phyloP scores from a whole-genome alignment of 2,888 invertebrate genomes.

The Andrena flavipes region DNA sequence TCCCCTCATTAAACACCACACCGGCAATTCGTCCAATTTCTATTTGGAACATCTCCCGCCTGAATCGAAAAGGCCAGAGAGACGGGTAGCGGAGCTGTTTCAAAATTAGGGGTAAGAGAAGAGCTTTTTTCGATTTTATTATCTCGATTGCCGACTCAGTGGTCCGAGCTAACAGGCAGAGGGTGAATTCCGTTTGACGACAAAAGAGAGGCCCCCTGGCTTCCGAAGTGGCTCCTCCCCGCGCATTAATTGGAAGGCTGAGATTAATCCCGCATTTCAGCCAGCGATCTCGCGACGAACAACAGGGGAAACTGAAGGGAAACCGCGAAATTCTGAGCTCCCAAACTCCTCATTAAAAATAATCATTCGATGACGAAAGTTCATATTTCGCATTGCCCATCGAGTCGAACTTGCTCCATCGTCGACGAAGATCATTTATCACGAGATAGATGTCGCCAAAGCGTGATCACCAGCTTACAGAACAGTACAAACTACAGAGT shows the following conservation, averaged over 20 bases:
- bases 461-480: too few relatives aligned
- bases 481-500: too few relatives aligned
- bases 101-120: conserved; percentile 68
- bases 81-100: conserved; percentile 50
- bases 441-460: too few relatives aligned
- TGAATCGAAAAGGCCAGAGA: background rate
- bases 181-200: conserved; percentile 52
- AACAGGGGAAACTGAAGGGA: background rate
- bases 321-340: background rate
- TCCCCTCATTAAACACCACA: conserved; percentile 14
- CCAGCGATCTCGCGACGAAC: background rate
- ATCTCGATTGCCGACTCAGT: conserved; percentile 74
- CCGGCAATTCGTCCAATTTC: conserved; percentile 11
- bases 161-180: conserved; percentile 56
- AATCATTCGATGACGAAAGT: too few relatives aligned
- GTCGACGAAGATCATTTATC: too few relatives aligned
- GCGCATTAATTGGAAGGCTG: conserved; percentile 62
- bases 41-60: too few relatives aligned
- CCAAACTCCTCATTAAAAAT: background rate
- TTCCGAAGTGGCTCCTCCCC: conserved; percentile 32
- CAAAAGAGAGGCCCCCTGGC: conserved; percentile 42
- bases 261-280: conserved; percentile 53
- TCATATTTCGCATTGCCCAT: too few relatives aligned
- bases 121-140: conserved; percentile 75
- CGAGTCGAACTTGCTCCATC: too few relatives aligned